A percentile compares a stretch with the other conserved stretches of the same genome.
Conservation (phyloP, 2,113 vertebrate species). For the Ondatra zibethicus region DNA sequence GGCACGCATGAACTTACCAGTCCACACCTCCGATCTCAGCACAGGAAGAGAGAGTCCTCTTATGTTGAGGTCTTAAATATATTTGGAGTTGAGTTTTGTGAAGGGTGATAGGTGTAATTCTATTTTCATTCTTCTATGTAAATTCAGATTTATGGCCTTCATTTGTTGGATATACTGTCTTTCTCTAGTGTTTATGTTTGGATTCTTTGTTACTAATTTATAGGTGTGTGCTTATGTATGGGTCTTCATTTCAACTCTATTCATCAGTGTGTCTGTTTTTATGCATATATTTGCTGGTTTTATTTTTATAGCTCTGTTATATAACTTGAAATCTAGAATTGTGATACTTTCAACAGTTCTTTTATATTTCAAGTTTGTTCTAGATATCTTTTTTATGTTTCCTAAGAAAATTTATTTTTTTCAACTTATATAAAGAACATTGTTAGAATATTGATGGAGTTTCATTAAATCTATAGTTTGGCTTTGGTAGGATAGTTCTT, state of each 20-base stretch:
- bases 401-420: no score
- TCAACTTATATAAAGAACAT: background rate
- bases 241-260: background rate
- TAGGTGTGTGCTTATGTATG: background rate
- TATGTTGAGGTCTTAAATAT: no score
- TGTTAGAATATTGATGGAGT: background rate
- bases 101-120: fast-evolving
- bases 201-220: background rate
- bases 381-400: background rate
- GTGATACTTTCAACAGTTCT: background rate
- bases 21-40: no score
- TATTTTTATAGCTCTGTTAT: background rate
- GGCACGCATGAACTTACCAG: no score
- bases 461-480: background rate
- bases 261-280: background rate
- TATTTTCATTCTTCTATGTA: background rate
- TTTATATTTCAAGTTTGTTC: background rate
- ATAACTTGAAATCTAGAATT: background rate
- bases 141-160: background rate
- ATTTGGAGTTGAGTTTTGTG: no score
- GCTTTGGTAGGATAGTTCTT: background rate
- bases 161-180: background rate
- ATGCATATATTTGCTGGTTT: background rate
- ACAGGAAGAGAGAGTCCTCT: no score
- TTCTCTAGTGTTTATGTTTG: background rate